Conservation (phyloP, 2,888 invertebrate species). For the Anthophora plumipes region DNA sequence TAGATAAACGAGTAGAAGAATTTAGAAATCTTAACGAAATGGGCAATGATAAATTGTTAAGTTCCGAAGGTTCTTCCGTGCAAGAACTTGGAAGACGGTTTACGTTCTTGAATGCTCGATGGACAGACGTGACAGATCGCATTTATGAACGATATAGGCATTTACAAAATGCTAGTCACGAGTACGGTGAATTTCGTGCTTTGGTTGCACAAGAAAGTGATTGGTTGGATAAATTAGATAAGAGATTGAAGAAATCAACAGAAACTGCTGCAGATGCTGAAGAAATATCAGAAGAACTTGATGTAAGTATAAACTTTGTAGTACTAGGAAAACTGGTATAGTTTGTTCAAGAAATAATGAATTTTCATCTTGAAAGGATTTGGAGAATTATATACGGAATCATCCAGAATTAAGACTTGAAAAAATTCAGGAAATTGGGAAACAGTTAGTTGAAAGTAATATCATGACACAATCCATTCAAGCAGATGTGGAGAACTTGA, state of each 20-base stretch:
- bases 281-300: constrained; percentile 95
- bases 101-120: constrained; percentile 89
- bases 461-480: constrained; percentile 90
- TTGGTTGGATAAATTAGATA: constrained; percentile 92
- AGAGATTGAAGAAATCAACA: constrained; percentile 89
- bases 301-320: constrained; percentile 86
- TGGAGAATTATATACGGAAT: constrained; percentile 92
- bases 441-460: constrained; percentile 90
- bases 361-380: constrained; percentile 86
- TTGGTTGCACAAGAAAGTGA: constrained; percentile 91
- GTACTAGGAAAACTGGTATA: constrained; percentile 4
- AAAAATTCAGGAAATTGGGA: constrained; percentile 91
- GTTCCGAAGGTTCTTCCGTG: constrained; percentile 86
- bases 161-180: constrained; percentile 91
- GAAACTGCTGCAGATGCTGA: constrained; percentile 94
- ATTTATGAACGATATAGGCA: constrained; percentile 89
- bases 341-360: not conserved
- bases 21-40: constrained; percentile 90
- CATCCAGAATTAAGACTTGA: constrained; percentile 90
- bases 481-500: constrained; percentile 88
- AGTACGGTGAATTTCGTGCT: constrained; percentile 92
- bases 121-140: constrained; percentile 89
- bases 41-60: constrained; percentile 88
- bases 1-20: constrained; percentile 89
- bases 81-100: constrained; percentile 88